Evolutionary conservation across 2,797 vertebrate species (phyloP), one percentile per base, ranked within the genome.

Genomic region (Antrozous pallidus): DNA sequence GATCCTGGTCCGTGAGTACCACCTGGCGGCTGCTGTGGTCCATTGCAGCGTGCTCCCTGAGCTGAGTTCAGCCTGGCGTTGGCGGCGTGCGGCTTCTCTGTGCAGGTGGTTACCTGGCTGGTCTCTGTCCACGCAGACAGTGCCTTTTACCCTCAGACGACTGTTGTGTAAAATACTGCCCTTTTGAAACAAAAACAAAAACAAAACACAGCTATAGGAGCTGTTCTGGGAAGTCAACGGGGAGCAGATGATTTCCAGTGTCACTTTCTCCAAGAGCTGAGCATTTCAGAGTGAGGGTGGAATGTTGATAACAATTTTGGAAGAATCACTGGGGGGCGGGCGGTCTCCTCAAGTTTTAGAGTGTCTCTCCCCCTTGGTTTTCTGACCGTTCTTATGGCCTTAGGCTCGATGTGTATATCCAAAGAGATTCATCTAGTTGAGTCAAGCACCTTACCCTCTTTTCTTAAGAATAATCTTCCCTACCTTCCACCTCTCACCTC

Each of bases 21-120:
- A 10, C 38, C 90, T 92, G 81, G 87, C 75, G 94, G 96, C 70
- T 0, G 8, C 18, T 5, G 7, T 3, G 2, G 36, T 24, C 5
- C 28, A 36, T 8, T 86, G 92, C 95, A 69, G 31, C 49, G 28
- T 18, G 16, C 18, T 58, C 17, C 3, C 9, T 10, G 14, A 36
- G 11, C 9, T 0, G 12, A 0, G 0, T 36, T 10, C 10, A 24
- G 49, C 36, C 49, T 2, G 77, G 7, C 2, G 17, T 16, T 20
- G 1, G n/a, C 71, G 1, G 24, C 14, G 2, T 3, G 0, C 5
- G 8, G n/a, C 17, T 13, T 16, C 26, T 12, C 20, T 2, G 2
- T 0, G 42, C 77, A 5, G 11, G 38, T 10, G 49, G 7, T 36
- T 10, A 28, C 31, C 36, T 70, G 75, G 33, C 28, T 5, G 40